Evolutionary conservation across 2,797 vertebrate species (phyloP).

Genomic region (Muscicapa striata): DNA sequence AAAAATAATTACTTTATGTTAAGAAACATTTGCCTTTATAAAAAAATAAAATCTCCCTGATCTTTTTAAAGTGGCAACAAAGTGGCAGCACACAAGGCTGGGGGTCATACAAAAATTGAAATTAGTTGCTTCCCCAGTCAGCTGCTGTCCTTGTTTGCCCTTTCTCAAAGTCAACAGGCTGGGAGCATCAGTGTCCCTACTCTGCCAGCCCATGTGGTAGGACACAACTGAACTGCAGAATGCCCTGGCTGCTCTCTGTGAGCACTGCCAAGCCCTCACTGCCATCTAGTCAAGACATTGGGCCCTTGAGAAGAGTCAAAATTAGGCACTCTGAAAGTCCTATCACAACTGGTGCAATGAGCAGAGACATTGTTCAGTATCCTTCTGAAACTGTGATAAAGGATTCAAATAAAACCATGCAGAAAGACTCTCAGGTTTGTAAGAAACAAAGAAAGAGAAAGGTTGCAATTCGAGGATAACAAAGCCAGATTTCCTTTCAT

Average conservation of each 20-base stretch:
- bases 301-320: not conserved
- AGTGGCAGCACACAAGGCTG: not conserved
- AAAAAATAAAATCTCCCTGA: not conserved
- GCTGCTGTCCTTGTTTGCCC: accelerated
- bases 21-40: not conserved
- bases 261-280: not conserved
- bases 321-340: not conserved
- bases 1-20: not conserved
- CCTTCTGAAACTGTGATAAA: not conserved
- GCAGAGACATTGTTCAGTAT: accelerated
- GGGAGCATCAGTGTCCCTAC: not conserved
- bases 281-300: not conserved
- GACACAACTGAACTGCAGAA: not conserved
- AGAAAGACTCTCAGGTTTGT: not conserved
- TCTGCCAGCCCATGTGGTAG: not conserved
- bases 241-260: not conserved
- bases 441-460: not conserved
- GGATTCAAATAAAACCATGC: not conserved
- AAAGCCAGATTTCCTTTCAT: not conserved
- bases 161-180: not conserved
- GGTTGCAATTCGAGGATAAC: not conserved
- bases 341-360: not conserved
- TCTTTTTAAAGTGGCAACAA: not conserved
- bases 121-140: not conserved
- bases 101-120: not conserved